phyloP scores from a whole-genome alignment of 2,113 vertebrate species.

The Pituophis catenifer region DNA sequence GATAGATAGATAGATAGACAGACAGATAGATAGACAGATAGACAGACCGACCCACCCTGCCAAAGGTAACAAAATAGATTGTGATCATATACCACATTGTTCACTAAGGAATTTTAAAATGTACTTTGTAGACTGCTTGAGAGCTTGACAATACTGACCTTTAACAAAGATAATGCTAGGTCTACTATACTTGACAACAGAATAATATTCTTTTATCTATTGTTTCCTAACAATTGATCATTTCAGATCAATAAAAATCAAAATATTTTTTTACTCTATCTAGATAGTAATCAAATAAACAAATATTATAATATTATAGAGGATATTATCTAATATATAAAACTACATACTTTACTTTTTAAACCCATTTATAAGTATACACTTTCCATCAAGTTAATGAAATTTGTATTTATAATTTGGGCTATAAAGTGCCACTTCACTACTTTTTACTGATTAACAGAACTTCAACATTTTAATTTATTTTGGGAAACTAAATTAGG shows the following conservation, averaged over 20 bases:
- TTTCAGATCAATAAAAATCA: neutral
- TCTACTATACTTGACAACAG: neutral
- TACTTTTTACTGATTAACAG: slow-evolving; percentile 19
- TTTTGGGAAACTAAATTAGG: slow-evolving; percentile 1
- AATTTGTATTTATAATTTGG: slow-evolving; percentile 18
- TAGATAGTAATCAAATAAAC: neutral
- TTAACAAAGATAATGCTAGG: neutral
- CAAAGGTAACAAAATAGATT: neutral
- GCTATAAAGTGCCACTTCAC: neutral
- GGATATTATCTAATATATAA: neutral
- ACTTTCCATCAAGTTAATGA: slow-evolving; percentile 18
- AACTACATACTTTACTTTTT: neutral
- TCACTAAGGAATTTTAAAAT: neutral
- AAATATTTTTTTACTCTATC: neutral
- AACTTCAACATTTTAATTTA: slow-evolving; percentile 12
- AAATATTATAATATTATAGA: neutral
- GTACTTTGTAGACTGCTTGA: neutral
- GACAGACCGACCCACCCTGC: too few species aligned
- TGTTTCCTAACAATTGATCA: neutral
- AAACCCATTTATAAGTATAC: slow-evolving; percentile 12
- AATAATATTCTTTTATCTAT: neutral
- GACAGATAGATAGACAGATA: too few species aligned
- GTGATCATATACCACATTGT: neutral
- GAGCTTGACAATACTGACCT: neutral
- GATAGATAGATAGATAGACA: too few species aligned